phyloP scores from a whole-genome alignment of 2,797 vertebrate genomes.

The Limosa lapponica region DNA sequence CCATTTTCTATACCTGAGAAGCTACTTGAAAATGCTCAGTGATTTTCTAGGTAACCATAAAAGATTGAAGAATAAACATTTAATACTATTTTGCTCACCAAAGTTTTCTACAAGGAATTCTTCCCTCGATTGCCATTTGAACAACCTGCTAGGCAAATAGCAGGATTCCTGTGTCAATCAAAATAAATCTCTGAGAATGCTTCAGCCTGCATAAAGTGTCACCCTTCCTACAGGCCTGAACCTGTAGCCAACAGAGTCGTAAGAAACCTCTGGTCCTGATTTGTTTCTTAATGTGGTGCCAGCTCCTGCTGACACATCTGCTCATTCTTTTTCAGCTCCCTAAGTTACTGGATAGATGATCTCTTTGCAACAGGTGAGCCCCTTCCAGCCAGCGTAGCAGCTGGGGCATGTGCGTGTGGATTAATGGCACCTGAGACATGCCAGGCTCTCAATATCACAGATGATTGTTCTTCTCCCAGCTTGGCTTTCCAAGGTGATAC shows the following conservation, averaged over 20 bases:
- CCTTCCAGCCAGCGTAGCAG: constrained; percentile 39
- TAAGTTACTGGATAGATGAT: background rate
- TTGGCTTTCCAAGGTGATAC: constrained; percentile 42
- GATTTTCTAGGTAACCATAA: background rate
- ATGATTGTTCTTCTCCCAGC: constrained; percentile 58
- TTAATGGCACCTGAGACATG: constrained; percentile 58
- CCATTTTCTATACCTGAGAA: background rate
- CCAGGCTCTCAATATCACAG: constrained; percentile 37
- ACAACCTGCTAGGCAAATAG: background rate
- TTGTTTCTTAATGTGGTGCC: constrained; percentile 40
- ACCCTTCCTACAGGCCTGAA: background rate
- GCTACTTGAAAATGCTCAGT: background rate
- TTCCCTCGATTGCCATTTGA: background rate
- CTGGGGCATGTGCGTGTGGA: constrained; percentile 9
- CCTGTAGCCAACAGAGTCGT: background rate
- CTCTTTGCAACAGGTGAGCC: constrained; percentile 64
- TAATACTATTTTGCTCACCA: background rate
- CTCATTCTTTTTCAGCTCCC: background rate
- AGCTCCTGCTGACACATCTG: constrained; percentile 59
- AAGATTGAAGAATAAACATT: background rate
- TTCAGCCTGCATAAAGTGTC: background rate
- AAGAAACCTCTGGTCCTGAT: constrained; percentile 51
- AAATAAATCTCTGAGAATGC: background rate
- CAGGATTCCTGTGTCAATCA: background rate
- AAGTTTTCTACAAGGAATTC: background rate